Percentiles rank a stretch among this genome's conserved stretches.
Conservation (phyloP, 2,797 vertebrate species). For the Selene dorsalis region DNA sequence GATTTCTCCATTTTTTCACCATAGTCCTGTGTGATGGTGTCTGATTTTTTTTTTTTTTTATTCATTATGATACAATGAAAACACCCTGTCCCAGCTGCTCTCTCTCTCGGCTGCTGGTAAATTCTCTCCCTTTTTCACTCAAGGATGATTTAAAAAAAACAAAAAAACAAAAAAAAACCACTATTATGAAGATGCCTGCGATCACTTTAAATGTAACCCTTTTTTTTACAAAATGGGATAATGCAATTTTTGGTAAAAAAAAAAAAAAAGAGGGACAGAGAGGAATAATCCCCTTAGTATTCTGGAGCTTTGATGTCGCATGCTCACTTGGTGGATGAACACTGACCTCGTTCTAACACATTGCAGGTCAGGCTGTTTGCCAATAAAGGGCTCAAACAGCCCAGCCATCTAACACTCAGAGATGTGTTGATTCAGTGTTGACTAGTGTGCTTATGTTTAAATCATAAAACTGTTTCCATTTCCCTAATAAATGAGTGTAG, state of each 20-base stretch:
- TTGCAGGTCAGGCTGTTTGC: slow-evolving; percentile 29
- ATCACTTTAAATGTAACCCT: not conserved
- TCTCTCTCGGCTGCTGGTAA: not conserved
- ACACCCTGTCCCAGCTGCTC: slow-evolving; percentile 4
- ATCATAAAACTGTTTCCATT: too few species aligned
- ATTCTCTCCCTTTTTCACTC: not conserved
- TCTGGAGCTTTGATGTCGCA: slow-evolving; percentile 44
- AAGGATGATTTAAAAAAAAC: not conserved
- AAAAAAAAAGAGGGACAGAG: slow-evolving; percentile 9
- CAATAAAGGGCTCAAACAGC: slow-evolving; percentile 40
- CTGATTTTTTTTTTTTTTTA: too few species aligned
- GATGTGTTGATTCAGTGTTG: not conserved
- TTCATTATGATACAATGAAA: too few species aligned
- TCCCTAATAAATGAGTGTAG: too few species aligned
- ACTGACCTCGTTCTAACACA: slow-evolving; percentile 52
- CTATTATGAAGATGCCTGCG: too few species aligned
- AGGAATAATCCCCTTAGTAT: slow-evolving; percentile 25
- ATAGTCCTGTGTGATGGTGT: too few species aligned
- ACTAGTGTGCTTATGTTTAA: too few species aligned
- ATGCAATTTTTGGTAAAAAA: not conserved
- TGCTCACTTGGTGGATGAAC: slow-evolving; percentile 4
- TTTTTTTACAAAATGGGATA: not conserved
- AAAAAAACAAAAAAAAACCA: too few species aligned
- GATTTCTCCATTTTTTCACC: too few species aligned
- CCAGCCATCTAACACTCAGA: not conserved